These are phyloP conservation scores for Diphyllodes magnificus DNA, from an alignment of 2,113 vertebrate species.

Conservation along the genomic window DNA sequence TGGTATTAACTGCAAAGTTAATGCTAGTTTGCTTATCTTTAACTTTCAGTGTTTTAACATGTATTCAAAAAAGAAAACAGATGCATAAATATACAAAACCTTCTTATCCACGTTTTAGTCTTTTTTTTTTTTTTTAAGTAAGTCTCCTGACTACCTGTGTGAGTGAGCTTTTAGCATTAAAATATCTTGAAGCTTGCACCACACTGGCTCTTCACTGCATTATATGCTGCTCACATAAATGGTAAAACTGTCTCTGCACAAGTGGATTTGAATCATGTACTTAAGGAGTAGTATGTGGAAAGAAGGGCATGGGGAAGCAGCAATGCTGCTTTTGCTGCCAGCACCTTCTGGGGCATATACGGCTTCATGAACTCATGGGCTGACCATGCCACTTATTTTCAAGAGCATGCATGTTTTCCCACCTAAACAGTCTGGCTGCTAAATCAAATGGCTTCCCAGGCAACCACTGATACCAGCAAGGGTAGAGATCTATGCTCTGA, in stretches of 20 bases:
- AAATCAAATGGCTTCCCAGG: neutral
- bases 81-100: neutral
- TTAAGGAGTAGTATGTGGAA: neutral
- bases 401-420: neutral
- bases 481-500: neutral
- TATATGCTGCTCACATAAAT: neutral
- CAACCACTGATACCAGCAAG: neutral
- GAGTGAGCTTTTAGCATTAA: neutral
- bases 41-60: neutral
- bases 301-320: neutral
- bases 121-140: neutral
- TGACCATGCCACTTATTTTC: neutral
- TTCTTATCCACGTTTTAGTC: neutral
- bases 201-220: neutral
- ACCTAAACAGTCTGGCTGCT: rapidly evolving
- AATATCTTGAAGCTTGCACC: neutral
- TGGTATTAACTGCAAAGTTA: neutral
- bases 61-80: neutral
- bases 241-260: neutral
- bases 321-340: neutral
- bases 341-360: neutral
- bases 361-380: neutral
- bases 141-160: neutral
- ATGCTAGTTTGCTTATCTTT: neutral
- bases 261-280: neutral